Evolutionary conservation across 2,888 invertebrate species (phyloP).

Genomic region (Brenthis ino): DNA sequence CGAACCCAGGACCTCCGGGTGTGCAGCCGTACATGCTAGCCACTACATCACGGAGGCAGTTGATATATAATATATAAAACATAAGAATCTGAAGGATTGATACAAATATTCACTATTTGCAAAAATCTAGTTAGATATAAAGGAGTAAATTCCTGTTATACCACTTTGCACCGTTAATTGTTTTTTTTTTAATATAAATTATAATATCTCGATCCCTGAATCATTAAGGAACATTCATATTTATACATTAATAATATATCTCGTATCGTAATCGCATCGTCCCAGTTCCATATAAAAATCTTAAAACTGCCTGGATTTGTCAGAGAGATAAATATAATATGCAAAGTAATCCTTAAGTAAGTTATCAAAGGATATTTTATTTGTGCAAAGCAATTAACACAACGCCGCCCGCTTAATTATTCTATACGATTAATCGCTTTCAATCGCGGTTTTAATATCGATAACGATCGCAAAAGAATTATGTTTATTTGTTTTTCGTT

Average conservation of each 20-base stretch:
- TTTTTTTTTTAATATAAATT: too few species aligned
- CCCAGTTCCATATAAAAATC: background rate
- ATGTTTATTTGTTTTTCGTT: constrained; percentile 72
- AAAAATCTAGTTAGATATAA: too few species aligned
- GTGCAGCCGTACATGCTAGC: too few species aligned
- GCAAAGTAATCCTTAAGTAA: constrained; percentile 46
- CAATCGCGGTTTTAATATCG: constrained; percentile 49
- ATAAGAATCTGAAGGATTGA: too few species aligned
- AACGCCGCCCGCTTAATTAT: constrained; percentile 63
- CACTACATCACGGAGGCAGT: too few species aligned
- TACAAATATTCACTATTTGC: too few species aligned
- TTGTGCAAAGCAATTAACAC: constrained; percentile 73
- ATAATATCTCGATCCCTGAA: too few species aligned
- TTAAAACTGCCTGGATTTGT: background rate
- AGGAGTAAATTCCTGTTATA: too few species aligned
- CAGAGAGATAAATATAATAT: constrained; percentile 27
- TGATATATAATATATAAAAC: too few species aligned
- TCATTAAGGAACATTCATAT: too few species aligned
- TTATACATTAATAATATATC: background rate
- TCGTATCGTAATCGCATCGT: constrained; percentile 7
- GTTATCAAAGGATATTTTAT: constrained; percentile 58
- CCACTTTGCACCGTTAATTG: too few species aligned
- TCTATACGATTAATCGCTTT: constrained; percentile 56
- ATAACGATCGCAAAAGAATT: constrained; percentile 71
- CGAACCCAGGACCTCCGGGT: too few species aligned